Percentiles rank a stretch among this genome's conserved stretches.
Evolutionary conservation across 2,113 vertebrate genomes (phyloP).

Genomic region (rabbit (Oryctolagus cuniculus)): mOryCun1.1 NC_091436.1:71204001-71204500

Average conservation of each 20-base stretch:
- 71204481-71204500: not conserved
- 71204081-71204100: not conserved
- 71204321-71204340: not conserved
- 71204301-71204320: not conserved
- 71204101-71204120: conserved; percentile 21
- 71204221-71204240: conserved; percentile 9
- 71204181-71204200: not conserved
- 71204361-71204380: conserved; percentile 10
- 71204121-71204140: not conserved
- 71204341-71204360: not conserved
- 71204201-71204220: not conserved
- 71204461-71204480: not conserved
- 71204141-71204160: not conserved
- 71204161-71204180: conserved; percentile 31
- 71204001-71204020: not conserved
- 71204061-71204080: not conserved
- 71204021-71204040: not conserved
- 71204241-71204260: not conserved
- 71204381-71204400: not conserved
- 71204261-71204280: not conserved
- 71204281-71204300: not conserved
- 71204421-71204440: not conserved
- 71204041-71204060: not conserved
- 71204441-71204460: not conserved
- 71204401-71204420: not conserved